Base-by-base conservation (phyloP, 2,113 vertebrate species). In the Myotis lucifugus region DNA sequence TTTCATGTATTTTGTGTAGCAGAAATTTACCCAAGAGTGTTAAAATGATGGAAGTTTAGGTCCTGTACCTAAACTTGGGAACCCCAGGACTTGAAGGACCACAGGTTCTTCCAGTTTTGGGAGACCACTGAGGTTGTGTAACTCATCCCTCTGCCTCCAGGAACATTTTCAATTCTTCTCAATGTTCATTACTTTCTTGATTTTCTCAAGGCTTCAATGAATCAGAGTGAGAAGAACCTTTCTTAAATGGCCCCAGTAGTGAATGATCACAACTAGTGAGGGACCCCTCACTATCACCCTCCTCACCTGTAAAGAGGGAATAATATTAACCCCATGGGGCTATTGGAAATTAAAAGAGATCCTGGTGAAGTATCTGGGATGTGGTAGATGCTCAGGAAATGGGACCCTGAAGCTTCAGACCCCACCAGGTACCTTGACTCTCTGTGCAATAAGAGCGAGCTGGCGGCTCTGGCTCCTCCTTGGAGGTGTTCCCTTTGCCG, bases 381-480 rank as follows among this genome's bases (percentile, higher is more conserved):
- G 0, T 29, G 40, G 19, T 40, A 42, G 48, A n/a, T 69, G 2
- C 69, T 64, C 50, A 52, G n/a, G 50, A 88, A 77, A 92, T 4
- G 25, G 78, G 64, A 66, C 21, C 50, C 32, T 67, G 25, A 52
- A 21, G 69, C 27, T 6, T 61, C 29, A n/a, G 17, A 1, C 8
- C 46, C 32, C 32, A 34, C 79, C 27, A 3, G 1, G 19, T 23
- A 29, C 67, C 52, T 85, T n/a, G 27, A 81, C 34, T 69, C 34
- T 1, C 48, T 52, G 27, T 64, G 10, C 79, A 40, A 9, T 14
- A 40, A 59, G 29, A 54, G 48, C 1, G 0, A 27, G 14, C 40
- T 64, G 40, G 54, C 0, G 0, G 6, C 52, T 12, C 2, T 12
- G 11, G 9, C 69, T 86, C 21, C 56, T 90, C 25, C 37, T 79